Evolutionary conservation across 2,797 vertebrate genomes (phyloP), one percentile per base, ranked within the genome.

Genomic region (Coilia nasus): DNA sequence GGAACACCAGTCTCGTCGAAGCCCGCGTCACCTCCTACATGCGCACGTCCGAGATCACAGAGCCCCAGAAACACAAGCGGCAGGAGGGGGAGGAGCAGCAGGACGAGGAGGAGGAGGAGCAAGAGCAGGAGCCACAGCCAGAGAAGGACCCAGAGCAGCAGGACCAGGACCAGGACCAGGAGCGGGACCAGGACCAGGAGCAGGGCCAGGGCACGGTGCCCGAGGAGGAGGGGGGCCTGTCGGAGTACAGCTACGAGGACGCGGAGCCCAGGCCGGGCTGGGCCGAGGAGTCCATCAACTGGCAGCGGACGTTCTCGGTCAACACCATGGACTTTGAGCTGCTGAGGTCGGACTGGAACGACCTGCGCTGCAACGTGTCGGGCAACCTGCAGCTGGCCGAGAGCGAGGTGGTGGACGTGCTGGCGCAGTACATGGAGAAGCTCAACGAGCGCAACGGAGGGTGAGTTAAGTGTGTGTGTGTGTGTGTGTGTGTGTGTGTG

Each of bases 391-490:
- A 99, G 95, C 97, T 99, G 90, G 92, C 95, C 0, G 98, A 99
- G 94, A 94, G 97, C 0, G 98, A 99, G 92, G 98, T 98, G 1
- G 97, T 99, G 86, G 98, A 98, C 0, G 96, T 99, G 89, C 94
- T 98, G 90, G 97, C 98, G 0, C 97, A 98, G 94, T 99, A 99
- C 94, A 99, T 99, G 98, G 98, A 99, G 93, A 97, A 96, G 85
- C 97, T 99, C 80, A 97, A 98, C 0, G 95, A 97, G 57, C 97
- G 92, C 89, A 98, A 97, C 0, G 95, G 96, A 89, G 98, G 98
- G 98, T 99, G 89, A 83, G 87, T 71, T 56, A 14, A 23, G 62
- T 80, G 84, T 83, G 10, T 83, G 62, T 54, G 46, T 62, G 82
- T 62, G 31, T 83, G 15, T 62, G 56, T 82, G 28, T 82, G 56